Base-by-base conservation (phyloP, 2,888 invertebrate genomes). In the Arenicola marina region DNA sequence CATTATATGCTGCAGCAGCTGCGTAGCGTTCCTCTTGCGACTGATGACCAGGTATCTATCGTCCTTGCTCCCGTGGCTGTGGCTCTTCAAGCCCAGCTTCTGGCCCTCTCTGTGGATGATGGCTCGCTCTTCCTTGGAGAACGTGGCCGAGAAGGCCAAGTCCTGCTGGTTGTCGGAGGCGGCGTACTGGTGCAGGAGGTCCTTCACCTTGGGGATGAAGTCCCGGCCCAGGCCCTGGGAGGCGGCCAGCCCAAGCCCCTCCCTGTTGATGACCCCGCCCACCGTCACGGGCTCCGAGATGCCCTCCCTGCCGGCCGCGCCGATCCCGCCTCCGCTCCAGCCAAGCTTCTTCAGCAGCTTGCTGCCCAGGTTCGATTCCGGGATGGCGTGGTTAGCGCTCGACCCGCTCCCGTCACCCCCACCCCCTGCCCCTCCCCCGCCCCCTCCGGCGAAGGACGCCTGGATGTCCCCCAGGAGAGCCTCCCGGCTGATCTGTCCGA, bases 291-390 rank as follows among this genome's bases (percentile, higher is more conserved):
- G 90, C 67, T 89, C 88, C 0, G 85, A 86, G 38, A 89, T 88
- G 0, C 91, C 91, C 53, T 87, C 85, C 0, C 86, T 87, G 0
- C 82, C 82, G 1, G 86, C 82, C 1, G 85, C 83, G 0, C 91
- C 91, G 1, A 91, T 82, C 0, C 89, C 89, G 3, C 90, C 90
- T 1, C 91, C 91, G 2, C 85, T 82, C 91, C 91, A 91, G 0
- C 91, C 91, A 89, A 91, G 90, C 61, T 86, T 82, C 43, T 86
- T 84, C 86, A 91, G 87, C 82, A 91, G 74, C 72, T 86, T 86
- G 54, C 81, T 86, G 11, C 88, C 88, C 51, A 87, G 79, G 71
- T 87, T 87, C 63, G 84, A 82, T 1, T 84, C 81, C 0, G 77
- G 66, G 29, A 77, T 72, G 4, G 65, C 61, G 21, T 71, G 58